Percentiles rank a stretch among this genome's conserved stretches.
Evolutionary conservation across 2,888 invertebrate genomes (phyloP).

Genomic region (Diogma glabrata): DNA sequence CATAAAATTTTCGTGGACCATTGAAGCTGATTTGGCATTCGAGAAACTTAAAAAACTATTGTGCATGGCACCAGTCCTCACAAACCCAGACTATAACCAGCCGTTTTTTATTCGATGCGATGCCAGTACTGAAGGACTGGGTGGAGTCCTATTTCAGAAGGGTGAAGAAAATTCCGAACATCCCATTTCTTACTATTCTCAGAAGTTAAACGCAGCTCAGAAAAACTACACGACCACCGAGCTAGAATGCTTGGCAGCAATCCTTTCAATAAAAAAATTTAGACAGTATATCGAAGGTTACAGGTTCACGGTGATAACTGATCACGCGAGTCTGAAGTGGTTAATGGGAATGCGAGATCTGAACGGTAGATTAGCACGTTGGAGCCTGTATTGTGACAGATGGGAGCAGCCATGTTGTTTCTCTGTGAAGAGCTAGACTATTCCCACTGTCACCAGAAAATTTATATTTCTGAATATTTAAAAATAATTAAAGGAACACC

Average conservation of each 20-base stretch:
- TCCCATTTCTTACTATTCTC: neutral
- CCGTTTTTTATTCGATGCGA: neutral
- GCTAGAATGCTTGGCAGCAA: neutral
- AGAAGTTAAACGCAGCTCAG: neutral
- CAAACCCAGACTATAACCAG: neutral
- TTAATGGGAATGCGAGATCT: too few relatives aligned
- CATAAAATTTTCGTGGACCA: neutral
- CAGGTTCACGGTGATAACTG: neutral
- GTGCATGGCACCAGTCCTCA: neutral
- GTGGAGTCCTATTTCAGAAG: neutral
- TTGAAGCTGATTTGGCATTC: neutral
- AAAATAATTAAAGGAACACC: too few relatives aligned
- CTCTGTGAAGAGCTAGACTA: too few relatives aligned
- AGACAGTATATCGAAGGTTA: neutral
- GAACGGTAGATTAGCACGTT: too few relatives aligned
- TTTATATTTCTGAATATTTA: too few relatives aligned
- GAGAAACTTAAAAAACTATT: neutral
- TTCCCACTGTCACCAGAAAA: too few relatives aligned
- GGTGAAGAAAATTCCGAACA: neutral
- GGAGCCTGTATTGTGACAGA: too few relatives aligned
- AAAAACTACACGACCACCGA: neutral
- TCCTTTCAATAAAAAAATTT: neutral
- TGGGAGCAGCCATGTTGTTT: too few relatives aligned
- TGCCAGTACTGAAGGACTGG: slow-evolving; percentile 1
- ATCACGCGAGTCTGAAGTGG: too few relatives aligned